phyloP scores from a whole-genome alignment of 2,797 vertebrate genomes.

The Halcyon badia region DNA sequence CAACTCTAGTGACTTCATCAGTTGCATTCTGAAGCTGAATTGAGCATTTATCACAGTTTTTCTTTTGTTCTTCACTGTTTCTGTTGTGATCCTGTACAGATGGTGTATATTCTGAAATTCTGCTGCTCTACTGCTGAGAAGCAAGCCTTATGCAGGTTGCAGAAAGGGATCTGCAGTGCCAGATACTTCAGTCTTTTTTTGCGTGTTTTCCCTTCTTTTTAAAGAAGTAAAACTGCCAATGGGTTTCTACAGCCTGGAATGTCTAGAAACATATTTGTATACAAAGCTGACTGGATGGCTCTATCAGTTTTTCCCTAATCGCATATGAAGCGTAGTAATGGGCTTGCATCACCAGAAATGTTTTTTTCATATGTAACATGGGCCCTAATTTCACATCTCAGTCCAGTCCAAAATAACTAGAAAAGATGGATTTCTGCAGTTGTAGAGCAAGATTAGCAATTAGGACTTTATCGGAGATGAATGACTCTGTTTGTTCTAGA shows the following conservation, averaged over 20 bases:
- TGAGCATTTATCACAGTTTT: neutral
- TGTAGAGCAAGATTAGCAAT: neutral
- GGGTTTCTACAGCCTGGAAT: neutral
- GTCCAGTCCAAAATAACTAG: neutral
- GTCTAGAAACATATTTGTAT: neutral
- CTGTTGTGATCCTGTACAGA: neutral
- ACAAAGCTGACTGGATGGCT: neutral
- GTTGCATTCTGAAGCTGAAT: neutral
- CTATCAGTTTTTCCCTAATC: neutral
- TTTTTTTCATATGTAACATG: fast-evolving
- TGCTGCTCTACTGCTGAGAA: neutral
- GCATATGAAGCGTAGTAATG: neutral
- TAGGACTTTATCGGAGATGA: neutral
- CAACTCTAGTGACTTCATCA: neutral
- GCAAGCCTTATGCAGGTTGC: neutral
- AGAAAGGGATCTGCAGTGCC: neutral
- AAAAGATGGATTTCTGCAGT: neutral
- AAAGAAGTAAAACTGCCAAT: neutral
- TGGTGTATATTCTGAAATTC: neutral
- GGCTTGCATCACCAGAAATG: neutral
- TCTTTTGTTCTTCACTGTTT: neutral
- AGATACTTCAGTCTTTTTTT: neutral
- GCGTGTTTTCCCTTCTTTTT: neutral
- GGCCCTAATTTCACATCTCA: neutral
- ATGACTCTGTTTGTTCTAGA: neutral